Percentiles rank a stretch among this genome's conserved stretches.
phyloP scores from a whole-genome alignment of 2,888 invertebrate species.

The Silvanus unidentatus region DNA sequence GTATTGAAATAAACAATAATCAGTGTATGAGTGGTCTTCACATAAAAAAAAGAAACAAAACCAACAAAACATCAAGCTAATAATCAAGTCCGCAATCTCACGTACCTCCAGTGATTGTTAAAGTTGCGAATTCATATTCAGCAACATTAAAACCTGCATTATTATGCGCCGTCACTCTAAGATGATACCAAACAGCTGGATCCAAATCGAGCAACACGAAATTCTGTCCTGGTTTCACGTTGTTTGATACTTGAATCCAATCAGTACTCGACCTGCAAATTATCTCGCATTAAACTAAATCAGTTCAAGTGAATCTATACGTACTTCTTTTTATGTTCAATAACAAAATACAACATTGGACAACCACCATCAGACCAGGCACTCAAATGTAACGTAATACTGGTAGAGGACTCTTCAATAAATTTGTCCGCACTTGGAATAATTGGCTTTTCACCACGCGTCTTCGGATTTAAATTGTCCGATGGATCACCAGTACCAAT shows the following conservation, averaged over 20 bases:
- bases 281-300: constrained; percentile 4
- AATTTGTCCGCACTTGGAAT: constrained; percentile 86
- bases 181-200: constrained; percentile 89
- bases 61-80: too few species aligned
- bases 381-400: constrained; percentile 83
- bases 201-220: constrained; percentile 87
- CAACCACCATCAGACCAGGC: constrained; percentile 95
- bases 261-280: constrained; percentile 70
- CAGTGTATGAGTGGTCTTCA: too few species aligned
- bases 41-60: too few species aligned
- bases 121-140: constrained; percentile 91
- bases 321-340: constrained; percentile 90
- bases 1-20: too few species aligned
- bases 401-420: constrained; percentile 88
- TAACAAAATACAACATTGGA: constrained; percentile 91
- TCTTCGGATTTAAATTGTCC: constrained; percentile 81
- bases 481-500: constrained; percentile 91
- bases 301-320: constrained; percentile 15
- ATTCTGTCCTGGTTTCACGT: constrained; percentile 85
- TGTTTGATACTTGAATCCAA: constrained; percentile 92
- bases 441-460: constrained; percentile 90
- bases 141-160: constrained; percentile 94
- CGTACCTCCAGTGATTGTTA: constrained; percentile 90
- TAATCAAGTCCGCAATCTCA: constrained; percentile 19
- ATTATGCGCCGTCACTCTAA: constrained; percentile 88